Evolutionary conservation across 2,113 vertebrate species (phyloP).

Genomic region (Aldabrachelys gigantea): DNA sequence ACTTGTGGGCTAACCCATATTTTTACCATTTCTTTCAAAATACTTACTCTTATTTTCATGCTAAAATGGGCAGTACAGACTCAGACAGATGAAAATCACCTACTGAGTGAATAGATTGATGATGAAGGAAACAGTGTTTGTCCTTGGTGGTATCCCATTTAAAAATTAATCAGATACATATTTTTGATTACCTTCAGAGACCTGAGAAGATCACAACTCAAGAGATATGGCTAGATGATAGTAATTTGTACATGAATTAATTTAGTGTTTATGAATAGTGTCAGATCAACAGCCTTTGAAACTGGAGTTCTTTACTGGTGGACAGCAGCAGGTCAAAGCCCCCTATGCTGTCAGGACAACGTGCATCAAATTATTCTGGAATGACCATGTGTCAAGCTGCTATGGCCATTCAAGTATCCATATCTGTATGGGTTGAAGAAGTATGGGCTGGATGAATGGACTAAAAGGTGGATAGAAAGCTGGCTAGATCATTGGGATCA

Average conservation of each 20-base stretch:
- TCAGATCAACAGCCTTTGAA: background rate
- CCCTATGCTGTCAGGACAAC: background rate
- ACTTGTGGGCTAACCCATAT: background rate
- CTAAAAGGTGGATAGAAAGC: too few relatives aligned
- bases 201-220: background rate
- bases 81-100: rapidly evolving
- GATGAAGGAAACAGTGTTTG: background rate
- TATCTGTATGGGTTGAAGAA: background rate
- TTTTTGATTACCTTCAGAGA: background rate
- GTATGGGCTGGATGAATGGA: too few relatives aligned
- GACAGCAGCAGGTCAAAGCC: background rate
- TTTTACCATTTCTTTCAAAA: background rate
- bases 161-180: background rate
- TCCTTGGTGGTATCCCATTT: background rate
- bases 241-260: background rate
- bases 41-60: background rate
- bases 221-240: background rate
- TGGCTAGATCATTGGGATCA: too few relatives aligned
- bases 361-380: background rate
- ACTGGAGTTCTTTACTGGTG: background rate
- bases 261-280: background rate
- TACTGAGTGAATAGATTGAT: background rate
- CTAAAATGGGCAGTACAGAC: background rate
- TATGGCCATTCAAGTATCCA: background rate
- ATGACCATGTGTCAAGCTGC: background rate